A percentile compares a stretch with the other conserved stretches of the same genome.
phyloP scores from a whole-genome alignment of 2,888 invertebrate species.

The Nebria salina region DNA sequence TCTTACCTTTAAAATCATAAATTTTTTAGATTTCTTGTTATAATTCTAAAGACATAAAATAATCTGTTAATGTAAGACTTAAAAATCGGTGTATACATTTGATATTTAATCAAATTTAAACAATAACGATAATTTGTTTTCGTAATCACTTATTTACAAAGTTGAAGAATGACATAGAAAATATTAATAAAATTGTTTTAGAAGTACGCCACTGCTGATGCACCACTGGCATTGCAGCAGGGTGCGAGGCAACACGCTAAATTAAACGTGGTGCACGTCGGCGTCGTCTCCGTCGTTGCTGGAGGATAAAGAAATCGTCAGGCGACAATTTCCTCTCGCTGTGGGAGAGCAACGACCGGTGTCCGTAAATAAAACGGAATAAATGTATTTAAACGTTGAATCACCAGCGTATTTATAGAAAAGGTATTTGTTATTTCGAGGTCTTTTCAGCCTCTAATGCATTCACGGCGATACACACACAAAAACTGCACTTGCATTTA shows the following conservation, averaged over 20 bases:
- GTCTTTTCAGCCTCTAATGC: constrained; percentile 16
- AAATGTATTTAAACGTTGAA: constrained; percentile 55
- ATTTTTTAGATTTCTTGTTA: no score
- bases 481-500: constrained; percentile 12
- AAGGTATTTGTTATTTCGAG: constrained; percentile 42
- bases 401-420: constrained; percentile 57
- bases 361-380: constrained; percentile 55
- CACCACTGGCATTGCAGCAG: constrained; percentile 4
- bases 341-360: constrained; percentile 39
- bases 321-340: constrained; percentile 21
- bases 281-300: constrained; percentile 1
- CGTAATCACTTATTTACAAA: no score
- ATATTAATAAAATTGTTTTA: background rate
- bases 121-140: no score
- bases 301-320: constrained; percentile 17
- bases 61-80: no score
- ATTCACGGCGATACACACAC: background rate
- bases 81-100: no score
- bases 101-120: no score
- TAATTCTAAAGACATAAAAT: no score
- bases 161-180: background rate
- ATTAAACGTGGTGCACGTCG: constrained; percentile 21
- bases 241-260: constrained; percentile 22
- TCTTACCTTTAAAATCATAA: no score
- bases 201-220: constrained; percentile 3